These are phyloP conservation scores for Neomicropteryx cornuta DNA, from an alignment of 1,140 invertebrate genomes.

Conservation along the genomic window DNA sequence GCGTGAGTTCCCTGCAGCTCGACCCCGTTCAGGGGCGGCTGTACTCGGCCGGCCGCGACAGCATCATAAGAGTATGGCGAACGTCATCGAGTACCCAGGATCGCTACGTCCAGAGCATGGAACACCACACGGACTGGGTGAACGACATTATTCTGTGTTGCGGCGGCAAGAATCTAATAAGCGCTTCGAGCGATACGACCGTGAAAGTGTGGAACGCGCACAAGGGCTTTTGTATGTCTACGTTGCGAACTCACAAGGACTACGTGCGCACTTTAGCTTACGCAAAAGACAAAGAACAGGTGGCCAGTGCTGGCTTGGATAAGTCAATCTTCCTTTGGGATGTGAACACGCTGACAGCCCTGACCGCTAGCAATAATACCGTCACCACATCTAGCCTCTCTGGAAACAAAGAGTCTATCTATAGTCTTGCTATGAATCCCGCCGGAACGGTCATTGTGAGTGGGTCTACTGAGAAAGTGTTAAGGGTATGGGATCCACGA, in stretches of 20 bases:
- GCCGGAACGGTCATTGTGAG: slow-evolving; percentile 91
- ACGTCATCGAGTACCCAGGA: slow-evolving; percentile 47
- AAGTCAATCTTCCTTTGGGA: slow-evolving; percentile 98
- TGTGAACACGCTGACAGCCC: slow-evolving; percentile 93
- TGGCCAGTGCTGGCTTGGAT: slow-evolving; percentile 95
- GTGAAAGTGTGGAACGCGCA: slow-evolving; percentile 99
- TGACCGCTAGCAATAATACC: slow-evolving; percentile 97
- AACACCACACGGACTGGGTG: slow-evolving; percentile 99
- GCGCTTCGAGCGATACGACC: slow-evolving; percentile 97
- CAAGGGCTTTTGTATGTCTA: slow-evolving; percentile 99
- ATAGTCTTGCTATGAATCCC: slow-evolving; percentile 97
- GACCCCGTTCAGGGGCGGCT: slow-evolving; percentile 79
- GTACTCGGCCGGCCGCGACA: slow-evolving; percentile 96
- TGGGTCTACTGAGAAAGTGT: slow-evolving; percentile 92
- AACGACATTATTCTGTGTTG: slow-evolving; percentile 98
- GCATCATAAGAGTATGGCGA: slow-evolving; percentile 97
- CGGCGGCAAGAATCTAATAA: slow-evolving; percentile 93
- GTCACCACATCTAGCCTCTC: slow-evolving; percentile 95
- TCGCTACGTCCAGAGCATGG: slow-evolving; percentile 89
- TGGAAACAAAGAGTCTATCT: slow-evolving; percentile 98
- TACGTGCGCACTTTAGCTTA: slow-evolving; percentile 98
- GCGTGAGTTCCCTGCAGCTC: slow-evolving; percentile 91
- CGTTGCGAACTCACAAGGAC: slow-evolving; percentile 94
- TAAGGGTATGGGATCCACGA: slow-evolving; percentile 95
- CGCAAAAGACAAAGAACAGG: slow-evolving; percentile 90